Evolutionary conservation across 1,140 invertebrate genomes (phyloP), one percentile per base, ranked within the genome.

Genomic region (Drosophila mojavensis): DNA sequence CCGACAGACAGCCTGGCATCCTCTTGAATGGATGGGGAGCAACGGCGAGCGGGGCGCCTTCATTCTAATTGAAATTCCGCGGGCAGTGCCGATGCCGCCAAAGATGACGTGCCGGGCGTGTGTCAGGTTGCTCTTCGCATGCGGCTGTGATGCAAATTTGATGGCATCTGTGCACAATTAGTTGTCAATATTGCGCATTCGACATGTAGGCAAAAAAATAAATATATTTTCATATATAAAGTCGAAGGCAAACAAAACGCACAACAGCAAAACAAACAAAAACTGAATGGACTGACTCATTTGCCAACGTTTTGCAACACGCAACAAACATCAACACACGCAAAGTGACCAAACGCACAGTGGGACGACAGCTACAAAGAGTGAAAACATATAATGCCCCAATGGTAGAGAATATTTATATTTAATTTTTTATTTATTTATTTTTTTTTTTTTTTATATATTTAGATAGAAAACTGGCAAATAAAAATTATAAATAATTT

Each of bases 181-280:
- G 79, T 64, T 86, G 83, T 86, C 83, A 86, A 86, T 86, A 89
- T 89, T 83, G 83, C 79, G 83, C 72, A 88, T 88, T 75, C 79
- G 81, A 79, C 81, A 75, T 84, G 84, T 86, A 64, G 81, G 81
- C 77, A 80, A 53, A 24, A 53, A 48, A 0, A 50, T 24, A 47
- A 9, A 50, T 33, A 17, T 45, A 17, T 45, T n/a, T n/a, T 10
- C n/a, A 33, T 10, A 28, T 10, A 63, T 11, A 56, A 7, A 15
- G 13, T 24, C 59, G 30, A 11, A 47, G 15, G 48, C 58, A 55
- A 61, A 64, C 53, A 69, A 58, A 62, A 26, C 71, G 33, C 45
- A 48, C 15, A 61, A 67, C 43, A 67, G 67, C 63, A 71, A 77
- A 60, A 45, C 61, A 74, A 86, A 81, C 69, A 79, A 75, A 51